Evolutionary conservation across 2,888 invertebrate genomes (phyloP).

Genomic region (Xanthorhoe designata): DNA sequence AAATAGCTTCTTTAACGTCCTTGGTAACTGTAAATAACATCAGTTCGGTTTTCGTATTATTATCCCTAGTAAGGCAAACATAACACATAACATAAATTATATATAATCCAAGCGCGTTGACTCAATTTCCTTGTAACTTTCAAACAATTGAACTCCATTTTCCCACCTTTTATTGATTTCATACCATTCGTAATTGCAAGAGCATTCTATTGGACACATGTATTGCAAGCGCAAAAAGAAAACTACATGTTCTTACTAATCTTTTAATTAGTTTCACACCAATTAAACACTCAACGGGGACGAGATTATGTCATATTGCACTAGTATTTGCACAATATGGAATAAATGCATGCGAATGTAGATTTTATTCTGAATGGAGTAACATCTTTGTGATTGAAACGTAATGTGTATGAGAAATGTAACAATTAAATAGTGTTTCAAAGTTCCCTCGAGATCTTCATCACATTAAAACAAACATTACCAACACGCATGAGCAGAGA

Average conservation of each 20-base stretch:
- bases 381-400: neutral
- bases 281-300: slow-evolving; percentile 42
- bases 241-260: slow-evolving; percentile 31
- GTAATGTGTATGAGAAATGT: slow-evolving; percentile 13
- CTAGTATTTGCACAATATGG: slow-evolving; percentile 31
- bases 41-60: too few species aligned
- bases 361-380: neutral
- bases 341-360: slow-evolving; percentile 2
- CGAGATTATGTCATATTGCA: slow-evolving; percentile 36
- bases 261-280: slow-evolving; percentile 35
- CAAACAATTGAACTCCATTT: too few species aligned
- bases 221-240: slow-evolving; percentile 16
- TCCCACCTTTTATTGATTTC: too few species aligned
- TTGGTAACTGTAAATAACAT: too few species aligned
- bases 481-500: too few species aligned
- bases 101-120: too few species aligned
- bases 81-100: too few species aligned
- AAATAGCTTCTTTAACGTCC: too few species aligned
- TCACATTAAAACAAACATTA: neutral
- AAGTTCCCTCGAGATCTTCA: neutral
- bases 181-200: neutral
- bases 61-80: too few species aligned
- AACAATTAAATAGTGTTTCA: neutral
- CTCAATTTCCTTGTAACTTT: too few species aligned
- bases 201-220: slow-evolving; percentile 2